phyloP scores from a whole-genome alignment of 2,113 vertebrate genomes.

The Peromyscus leucopus region DNA sequence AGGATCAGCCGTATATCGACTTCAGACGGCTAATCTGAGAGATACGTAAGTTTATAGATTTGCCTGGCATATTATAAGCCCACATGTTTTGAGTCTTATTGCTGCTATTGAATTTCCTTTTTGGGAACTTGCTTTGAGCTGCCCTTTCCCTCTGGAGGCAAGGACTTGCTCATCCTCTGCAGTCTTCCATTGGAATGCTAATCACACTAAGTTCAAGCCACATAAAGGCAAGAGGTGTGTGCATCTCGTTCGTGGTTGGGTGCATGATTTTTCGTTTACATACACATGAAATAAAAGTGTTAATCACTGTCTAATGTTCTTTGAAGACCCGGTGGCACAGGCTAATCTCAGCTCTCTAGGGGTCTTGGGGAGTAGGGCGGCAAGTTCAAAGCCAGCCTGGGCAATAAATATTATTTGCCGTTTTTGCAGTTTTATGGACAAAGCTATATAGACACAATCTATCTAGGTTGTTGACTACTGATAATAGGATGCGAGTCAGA shows the following conservation, averaged over 20 bases:
- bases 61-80: not conserved
- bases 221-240: not conserved
- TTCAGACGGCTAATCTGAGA: not conserved
- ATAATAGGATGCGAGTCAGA: not conserved
- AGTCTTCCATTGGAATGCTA: not conserved
- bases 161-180: not conserved
- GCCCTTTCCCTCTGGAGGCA: not conserved
- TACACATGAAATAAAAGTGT: not conserved
- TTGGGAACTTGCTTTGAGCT: not conserved
- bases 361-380: not conserved
- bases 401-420: not conserved
- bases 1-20: not conserved
- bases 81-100: not conserved
- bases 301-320: not conserved
- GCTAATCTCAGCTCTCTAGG: not conserved
- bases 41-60: not conserved
- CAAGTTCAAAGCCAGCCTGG: not conserved
- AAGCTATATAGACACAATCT: not conserved
- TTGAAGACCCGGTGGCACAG: not conserved
- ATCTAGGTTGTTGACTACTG: not conserved
- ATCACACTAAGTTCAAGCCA: not conserved
- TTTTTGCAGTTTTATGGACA: conserved; percentile 24
- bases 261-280: not conserved
- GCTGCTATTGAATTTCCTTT: not conserved
- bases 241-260: not conserved